Evolutionary conservation across 2,888 invertebrate species (phyloP).

Genomic region (Prenolepis imparis): DNA sequence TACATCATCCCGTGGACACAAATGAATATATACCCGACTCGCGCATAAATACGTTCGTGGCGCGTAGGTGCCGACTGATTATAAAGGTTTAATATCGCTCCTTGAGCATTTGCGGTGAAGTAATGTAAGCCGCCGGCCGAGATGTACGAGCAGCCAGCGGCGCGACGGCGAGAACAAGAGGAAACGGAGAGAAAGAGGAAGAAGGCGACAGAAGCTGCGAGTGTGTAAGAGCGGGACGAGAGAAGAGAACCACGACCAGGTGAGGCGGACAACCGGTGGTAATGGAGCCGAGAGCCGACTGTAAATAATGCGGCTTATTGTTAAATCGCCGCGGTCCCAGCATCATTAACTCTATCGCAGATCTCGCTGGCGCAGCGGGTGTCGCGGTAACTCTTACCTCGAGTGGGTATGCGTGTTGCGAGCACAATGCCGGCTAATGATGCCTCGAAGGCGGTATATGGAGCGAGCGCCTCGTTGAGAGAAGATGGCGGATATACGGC

Average conservation of each 20-base stretch:
- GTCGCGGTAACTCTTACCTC: slow-evolving; percentile 83
- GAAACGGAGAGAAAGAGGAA: slow-evolving; percentile 31
- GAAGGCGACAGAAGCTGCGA: slow-evolving; percentile 19
- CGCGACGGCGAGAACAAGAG: slow-evolving; percentile 22
- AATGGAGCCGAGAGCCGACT: slow-evolving; percentile 77
- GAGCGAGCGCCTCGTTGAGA: slow-evolving; percentile 55
- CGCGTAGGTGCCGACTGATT: slow-evolving; percentile 76
- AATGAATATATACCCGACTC: slow-evolving; percentile 50
- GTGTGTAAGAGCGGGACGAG: slow-evolving; percentile 30
- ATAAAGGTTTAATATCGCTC: slow-evolving; percentile 74
- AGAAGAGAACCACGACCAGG: slow-evolving; percentile 64
- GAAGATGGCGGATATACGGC: slow-evolving; percentile 54
- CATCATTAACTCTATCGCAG: slow-evolving; percentile 85
- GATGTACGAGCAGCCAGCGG: slow-evolving; percentile 58
- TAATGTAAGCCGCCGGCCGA: slow-evolving; percentile 70
- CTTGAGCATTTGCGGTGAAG: slow-evolving; percentile 69
- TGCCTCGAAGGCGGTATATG: slow-evolving; percentile 79
- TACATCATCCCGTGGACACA: slow-evolving; percentile 51
- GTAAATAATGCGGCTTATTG: slow-evolving; percentile 85
- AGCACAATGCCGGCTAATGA: slow-evolving; percentile 83
- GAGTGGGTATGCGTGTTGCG: slow-evolving; percentile 77
- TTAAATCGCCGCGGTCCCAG: slow-evolving; percentile 81
- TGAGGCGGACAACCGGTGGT: slow-evolving; percentile 77
- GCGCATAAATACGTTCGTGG: slow-evolving; percentile 68
- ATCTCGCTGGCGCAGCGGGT: slow-evolving; percentile 84